Conservation (phyloP, 2,888 invertebrate species). For the Caenorhabditis sp. region DNA sequence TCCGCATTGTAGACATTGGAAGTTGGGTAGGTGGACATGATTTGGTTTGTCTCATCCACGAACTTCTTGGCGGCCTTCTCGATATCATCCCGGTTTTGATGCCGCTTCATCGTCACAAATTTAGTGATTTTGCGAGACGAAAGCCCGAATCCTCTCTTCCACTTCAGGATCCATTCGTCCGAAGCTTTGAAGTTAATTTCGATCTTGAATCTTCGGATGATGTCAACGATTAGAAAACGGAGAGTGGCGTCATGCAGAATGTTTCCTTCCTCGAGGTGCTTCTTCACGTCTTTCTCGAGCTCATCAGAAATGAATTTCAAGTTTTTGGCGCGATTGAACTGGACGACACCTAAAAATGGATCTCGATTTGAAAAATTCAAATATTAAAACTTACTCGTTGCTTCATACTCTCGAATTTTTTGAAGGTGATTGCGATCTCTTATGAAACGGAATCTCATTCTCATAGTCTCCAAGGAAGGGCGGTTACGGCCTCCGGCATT, state of each 20-base stretch:
- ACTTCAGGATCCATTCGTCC: not conserved
- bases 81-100: not conserved
- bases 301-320: not conserved
- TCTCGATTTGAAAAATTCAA: too few relatives aligned
- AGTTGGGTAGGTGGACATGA: not conserved
- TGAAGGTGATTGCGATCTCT: not conserved
- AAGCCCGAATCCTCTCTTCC: not conserved
- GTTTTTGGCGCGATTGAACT: not conserved
- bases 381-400: not conserved
- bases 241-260: slow-evolving; percentile 23
- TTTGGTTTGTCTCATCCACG: not conserved
- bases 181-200: slow-evolving; percentile 3
- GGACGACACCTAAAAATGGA: not conserved
- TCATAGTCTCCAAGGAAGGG: not conserved
- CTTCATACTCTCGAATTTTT: slow-evolving; percentile 1
- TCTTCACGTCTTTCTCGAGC: not conserved
- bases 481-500: not conserved
- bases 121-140: slow-evolving; percentile 9
- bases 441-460: not conserved
- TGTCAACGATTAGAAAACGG: slow-evolving; percentile 5
- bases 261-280: not conserved
- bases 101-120: not conserved
- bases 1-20: slow-evolving; percentile 4
- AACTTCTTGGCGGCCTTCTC: not conserved
- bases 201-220: not conserved